Evolutionary conservation across 2,888 invertebrate genomes (phyloP).

Genomic region (Strigamia crassipes): DNA sequence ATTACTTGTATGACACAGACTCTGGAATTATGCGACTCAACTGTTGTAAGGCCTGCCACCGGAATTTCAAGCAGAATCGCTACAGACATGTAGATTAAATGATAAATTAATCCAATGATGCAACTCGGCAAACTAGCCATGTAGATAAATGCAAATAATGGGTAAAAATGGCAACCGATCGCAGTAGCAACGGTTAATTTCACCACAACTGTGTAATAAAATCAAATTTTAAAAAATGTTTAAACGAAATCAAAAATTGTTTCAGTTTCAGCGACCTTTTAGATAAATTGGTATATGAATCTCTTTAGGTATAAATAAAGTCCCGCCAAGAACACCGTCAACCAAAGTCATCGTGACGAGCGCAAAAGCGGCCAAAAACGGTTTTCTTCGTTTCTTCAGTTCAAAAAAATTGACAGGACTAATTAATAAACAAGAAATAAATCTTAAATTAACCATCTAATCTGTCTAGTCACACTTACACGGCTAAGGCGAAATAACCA

Average conservation of each 20-base stretch:
- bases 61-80: not conserved
- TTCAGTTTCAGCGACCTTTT: not conserved
- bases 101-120: not conserved
- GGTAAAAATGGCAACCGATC: not conserved
- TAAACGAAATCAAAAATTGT: not conserved
- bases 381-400: not conserved
- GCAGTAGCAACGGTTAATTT: not conserved
- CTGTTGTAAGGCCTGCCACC: not conserved
- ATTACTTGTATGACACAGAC: too few relatives aligned
- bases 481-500: not conserved
- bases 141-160: not conserved
- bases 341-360: not conserved
- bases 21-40: too few relatives aligned
- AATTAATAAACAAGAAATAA: not conserved
- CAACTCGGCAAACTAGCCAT: not conserved
- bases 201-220: not conserved
- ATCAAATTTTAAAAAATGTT: not conserved
- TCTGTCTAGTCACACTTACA: not conserved
- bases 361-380: not conserved
- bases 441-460: too few relatives aligned
- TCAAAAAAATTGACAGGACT: not conserved
- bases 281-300: not conserved
- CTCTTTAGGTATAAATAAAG: not conserved
- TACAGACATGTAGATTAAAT: not conserved
- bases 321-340: not conserved